phyloP scores from a whole-genome alignment of 2,113 vertebrate genomes.

The Coptodon rendalli region DNA sequence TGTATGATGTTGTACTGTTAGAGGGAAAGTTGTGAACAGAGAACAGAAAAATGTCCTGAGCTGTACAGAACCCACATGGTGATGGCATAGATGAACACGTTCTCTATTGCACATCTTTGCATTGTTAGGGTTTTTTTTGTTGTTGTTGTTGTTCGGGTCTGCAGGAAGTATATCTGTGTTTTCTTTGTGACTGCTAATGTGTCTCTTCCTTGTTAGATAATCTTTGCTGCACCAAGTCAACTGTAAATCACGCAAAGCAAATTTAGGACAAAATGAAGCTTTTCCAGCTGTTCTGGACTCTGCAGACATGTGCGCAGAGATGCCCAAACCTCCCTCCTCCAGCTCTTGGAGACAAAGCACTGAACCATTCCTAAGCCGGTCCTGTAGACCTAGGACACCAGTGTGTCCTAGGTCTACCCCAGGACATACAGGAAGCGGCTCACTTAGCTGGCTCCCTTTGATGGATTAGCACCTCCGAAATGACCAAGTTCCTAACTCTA shows the following conservation, averaged over 20 bases:
- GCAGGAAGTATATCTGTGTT: background rate
- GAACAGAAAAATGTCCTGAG: background rate
- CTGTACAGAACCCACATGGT: background rate
- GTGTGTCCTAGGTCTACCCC: background rate
- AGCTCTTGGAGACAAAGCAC: background rate
- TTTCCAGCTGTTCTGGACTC: background rate
- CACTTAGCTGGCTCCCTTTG: background rate
- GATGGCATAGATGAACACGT: rapidly evolving
- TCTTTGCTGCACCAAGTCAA: background rate
- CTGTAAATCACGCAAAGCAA: background rate
- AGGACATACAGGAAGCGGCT: background rate
- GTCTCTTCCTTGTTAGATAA: background rate
- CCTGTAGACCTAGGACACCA: background rate
- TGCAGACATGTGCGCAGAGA: background rate
- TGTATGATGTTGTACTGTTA: background rate
- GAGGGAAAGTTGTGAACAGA: background rate
- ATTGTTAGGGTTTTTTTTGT: background rate
- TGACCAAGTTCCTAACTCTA: background rate
- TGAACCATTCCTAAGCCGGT: background rate
- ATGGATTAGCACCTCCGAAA: background rate
- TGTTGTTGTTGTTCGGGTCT: background rate
- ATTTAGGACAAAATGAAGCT: background rate
- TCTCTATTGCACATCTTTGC: background rate
- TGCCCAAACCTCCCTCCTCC: background rate
- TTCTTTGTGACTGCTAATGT: background rate